Base-by-base conservation (phyloP, 2,113 vertebrate species). In the Grus americana region DNA sequence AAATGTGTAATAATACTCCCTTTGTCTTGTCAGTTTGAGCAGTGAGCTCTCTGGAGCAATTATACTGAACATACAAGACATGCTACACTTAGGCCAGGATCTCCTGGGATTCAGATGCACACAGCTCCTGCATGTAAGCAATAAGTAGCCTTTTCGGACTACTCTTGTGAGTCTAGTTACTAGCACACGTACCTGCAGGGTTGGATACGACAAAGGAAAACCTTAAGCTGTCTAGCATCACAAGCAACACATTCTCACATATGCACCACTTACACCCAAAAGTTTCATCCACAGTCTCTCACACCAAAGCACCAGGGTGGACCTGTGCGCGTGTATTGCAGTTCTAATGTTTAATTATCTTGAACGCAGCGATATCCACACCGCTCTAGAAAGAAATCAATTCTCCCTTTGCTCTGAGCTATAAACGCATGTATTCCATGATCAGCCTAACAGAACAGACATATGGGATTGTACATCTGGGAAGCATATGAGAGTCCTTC, bases 381-480 rank as follows among this genome's bases (percentile, higher is more conserved):
- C 8, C 29, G 14, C 46, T 83, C 44, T n/a, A 49, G 61, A 73
- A 49, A 63, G 79, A 74, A 86, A 88, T 84, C 83, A 40, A 75
- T 78, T 54, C 74, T 89, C 29, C 90, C 71, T 67, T 47, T 66
- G 83, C 92, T 96, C 29, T 38, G 59, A 97, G 81, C 83, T 67
- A 61, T n/a, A 70, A 96, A 93, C 70, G 73, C 63, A 38, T 34
- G 55, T 46, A 74, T 75, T 55, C 83, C 75, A 73, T 58, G 34
- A 87, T 32, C 92, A 94, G 74, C 80, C 67, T n/a, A 57, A 36
- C 57, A 87, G 78, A 79, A 21, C 63, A 92, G 57, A n/a, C 96
- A 54, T 22, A 29, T 38, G 86, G 90, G 95, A n/a, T 55, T 44
- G 85, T 76, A 90, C 95, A 95, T 96, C 95, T 97, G 96, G 88